Evolutionary conservation across 2,113 vertebrate species (phyloP).

Genomic region (Poeciliopsis turrubarensis): DNA sequence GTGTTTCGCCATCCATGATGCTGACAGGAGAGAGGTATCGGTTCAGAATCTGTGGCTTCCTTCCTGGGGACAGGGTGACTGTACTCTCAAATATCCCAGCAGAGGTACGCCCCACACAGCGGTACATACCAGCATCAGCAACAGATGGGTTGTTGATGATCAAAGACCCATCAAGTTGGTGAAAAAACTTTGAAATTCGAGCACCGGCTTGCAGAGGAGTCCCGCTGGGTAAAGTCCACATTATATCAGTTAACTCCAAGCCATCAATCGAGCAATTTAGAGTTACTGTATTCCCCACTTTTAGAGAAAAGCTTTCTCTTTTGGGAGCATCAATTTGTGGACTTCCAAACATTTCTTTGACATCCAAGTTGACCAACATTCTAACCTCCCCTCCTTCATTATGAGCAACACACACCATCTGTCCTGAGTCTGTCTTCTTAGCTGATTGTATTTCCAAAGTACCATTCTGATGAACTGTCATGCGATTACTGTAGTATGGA

Average conservation of each 20-base stretch:
- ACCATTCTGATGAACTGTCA: constrained; percentile 89
- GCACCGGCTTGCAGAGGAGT: constrained; percentile 78
- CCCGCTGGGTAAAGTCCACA: constrained; percentile 89
- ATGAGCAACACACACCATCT: constrained; percentile 84
- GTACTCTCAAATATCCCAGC: constrained; percentile 80
- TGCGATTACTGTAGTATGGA: constrained; percentile 85
- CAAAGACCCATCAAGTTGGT: constrained; percentile 83
- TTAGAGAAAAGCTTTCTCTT: constrained; percentile 79
- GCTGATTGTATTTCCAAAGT: constrained; percentile 85
- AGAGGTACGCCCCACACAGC: constrained; percentile 83
- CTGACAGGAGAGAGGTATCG: constrained; percentile 83
- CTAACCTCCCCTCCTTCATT: constrained; percentile 90
- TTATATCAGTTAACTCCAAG: constrained; percentile 66
- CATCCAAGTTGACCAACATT: constrained; percentile 82
- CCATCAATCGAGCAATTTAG: constrained; percentile 87
- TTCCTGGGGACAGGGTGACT: constrained; percentile 82
- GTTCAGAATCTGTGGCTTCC: constrained; percentile 79
- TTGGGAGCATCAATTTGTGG: constrained; percentile 74
- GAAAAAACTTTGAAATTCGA: constrained; percentile 80
- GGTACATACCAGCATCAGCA: constrained; percentile 85
- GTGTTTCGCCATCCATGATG: constrained; percentile 83
- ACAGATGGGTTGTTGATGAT: constrained; percentile 82
- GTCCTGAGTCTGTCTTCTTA: constrained; percentile 80
- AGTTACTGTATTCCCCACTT: constrained; percentile 82
- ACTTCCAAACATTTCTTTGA: constrained; percentile 74